A percentile compares a stretch with the other conserved stretches of the same genome.
phyloP scores from a whole-genome alignment of 2,113 vertebrate species.

The Platysternon megacephalum region DNA sequence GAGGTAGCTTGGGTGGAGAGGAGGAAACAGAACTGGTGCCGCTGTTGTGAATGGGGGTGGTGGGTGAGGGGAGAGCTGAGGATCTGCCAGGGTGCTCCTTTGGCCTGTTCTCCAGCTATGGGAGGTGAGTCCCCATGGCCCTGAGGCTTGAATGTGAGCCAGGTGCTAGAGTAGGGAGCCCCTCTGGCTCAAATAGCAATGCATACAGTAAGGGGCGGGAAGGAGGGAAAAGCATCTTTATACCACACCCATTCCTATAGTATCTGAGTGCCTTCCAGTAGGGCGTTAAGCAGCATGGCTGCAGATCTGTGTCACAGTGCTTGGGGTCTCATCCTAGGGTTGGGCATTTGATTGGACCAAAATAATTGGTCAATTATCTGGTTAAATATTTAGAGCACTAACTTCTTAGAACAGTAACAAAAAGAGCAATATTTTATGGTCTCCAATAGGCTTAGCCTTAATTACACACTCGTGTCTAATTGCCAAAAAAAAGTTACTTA shows the following conservation, averaged over 20 bases:
- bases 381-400: neutral
- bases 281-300: neutral
- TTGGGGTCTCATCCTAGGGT: neutral
- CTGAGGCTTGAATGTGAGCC: neutral
- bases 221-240: neutral
- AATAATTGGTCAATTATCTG: neutral
- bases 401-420: neutral
- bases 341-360: neutral
- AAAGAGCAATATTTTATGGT: neutral
- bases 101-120: accelerated
- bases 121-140: neutral
- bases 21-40: neutral
- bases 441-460: neutral
- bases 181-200: neutral
- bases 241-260: neutral
- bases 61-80: neutral
- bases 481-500: neutral
- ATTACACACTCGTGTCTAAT: neutral
- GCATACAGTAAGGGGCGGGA: neutral
- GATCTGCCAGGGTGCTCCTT: neutral
- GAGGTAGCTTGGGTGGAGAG: neutral
- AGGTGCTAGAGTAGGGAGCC: neutral
- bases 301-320: neutral
- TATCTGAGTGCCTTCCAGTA: neutral
- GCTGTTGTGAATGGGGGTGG: neutral